Conservation (phyloP, 2,888 invertebrate genomes). For the Lasioglossum calceatum region DNA sequence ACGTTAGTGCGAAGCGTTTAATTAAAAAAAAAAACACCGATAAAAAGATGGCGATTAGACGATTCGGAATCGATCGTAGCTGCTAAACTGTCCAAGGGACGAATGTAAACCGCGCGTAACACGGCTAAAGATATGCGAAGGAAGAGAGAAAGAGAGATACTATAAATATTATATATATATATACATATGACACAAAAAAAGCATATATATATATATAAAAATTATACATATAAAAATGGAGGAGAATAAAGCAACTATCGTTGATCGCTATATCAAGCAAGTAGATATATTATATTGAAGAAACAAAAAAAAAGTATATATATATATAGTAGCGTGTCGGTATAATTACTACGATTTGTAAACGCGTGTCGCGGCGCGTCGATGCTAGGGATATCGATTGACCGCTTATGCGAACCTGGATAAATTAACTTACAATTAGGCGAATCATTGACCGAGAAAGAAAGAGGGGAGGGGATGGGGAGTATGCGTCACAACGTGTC, state of each 20-base stretch:
- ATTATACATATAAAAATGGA: conserved; percentile 48
- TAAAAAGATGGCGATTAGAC: background rate
- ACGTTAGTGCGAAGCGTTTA: conserved; percentile 43
- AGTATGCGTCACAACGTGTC: background rate
- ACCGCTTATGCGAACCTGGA: conserved; percentile 69
- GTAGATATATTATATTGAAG: conserved; percentile 62
- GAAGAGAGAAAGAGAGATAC: conserved; percentile 16
- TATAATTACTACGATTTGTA: conserved; percentile 59
- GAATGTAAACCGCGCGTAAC: conserved; percentile 25
- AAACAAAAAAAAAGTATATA: conserved; percentile 16
- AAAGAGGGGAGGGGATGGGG: background rate
- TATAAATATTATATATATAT: conserved; percentile 54
- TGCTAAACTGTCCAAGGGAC: conserved; percentile 30
- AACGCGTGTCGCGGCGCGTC: conserved; percentile 59
- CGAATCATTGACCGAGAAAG: conserved; percentile 26
- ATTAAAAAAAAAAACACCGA: conserved; percentile 9
- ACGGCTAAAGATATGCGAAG: conserved; percentile 16
- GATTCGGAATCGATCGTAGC: conserved; percentile 53
- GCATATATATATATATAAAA: conserved; percentile 40
- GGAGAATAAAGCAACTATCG: conserved; percentile 61
- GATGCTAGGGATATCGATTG: conserved; percentile 48
- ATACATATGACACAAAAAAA: conserved; percentile 41
- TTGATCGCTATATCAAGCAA: conserved; percentile 71
- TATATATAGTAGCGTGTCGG: conserved; percentile 62
- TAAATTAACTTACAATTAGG: conserved; percentile 31